A percentile compares a stretch with the other conserved stretches of the same genome.
Conservation (phyloP, 2,888 invertebrate genomes). For the Luffia ferchaultella region DNA sequence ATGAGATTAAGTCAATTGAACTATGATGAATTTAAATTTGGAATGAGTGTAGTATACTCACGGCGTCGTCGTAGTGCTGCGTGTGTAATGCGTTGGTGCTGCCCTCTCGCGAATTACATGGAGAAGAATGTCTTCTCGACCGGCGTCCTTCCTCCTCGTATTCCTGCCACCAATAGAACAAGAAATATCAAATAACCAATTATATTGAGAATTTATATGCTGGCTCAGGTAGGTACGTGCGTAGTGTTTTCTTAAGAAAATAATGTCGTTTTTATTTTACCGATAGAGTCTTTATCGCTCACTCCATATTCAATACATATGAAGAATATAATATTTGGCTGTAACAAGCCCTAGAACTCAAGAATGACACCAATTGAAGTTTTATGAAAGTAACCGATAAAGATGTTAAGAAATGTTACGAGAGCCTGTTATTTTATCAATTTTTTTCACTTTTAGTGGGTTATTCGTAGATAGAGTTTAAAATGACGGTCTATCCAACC, state of each 20-base stretch:
- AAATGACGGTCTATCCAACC: too few relatives aligned
- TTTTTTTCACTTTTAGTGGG: too few relatives aligned
- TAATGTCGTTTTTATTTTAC: not conserved
- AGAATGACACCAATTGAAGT: too few relatives aligned
- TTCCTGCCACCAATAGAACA: slow-evolving; percentile 57
- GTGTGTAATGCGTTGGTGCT: slow-evolving; percentile 70
- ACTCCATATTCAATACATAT: not conserved
- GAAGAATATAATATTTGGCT: not conserved
- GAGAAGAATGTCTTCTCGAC: slow-evolving; percentile 74
- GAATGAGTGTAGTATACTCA: slow-evolving; percentile 40
- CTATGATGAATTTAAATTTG: too few relatives aligned
- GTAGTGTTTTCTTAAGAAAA: too few relatives aligned
- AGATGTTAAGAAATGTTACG: too few relatives aligned
- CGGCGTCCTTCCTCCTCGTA: slow-evolving; percentile 71
- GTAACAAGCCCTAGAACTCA: not conserved
- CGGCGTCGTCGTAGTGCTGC: slow-evolving; percentile 70
- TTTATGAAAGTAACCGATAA: too few relatives aligned
- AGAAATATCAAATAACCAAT: not conserved
- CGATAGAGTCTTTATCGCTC: not conserved
- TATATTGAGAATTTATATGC: not conserved
- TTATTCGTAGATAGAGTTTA: too few relatives aligned
- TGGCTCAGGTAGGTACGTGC: too few relatives aligned
- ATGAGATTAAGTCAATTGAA: too few relatives aligned
- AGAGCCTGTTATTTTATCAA: too few relatives aligned
- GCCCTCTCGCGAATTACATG: slow-evolving; percentile 73